These are phyloP conservation scores for Pelecanus crispus DNA, from an alignment of 2,113 vertebrate genomes.

Conservation along the genomic window DNA sequence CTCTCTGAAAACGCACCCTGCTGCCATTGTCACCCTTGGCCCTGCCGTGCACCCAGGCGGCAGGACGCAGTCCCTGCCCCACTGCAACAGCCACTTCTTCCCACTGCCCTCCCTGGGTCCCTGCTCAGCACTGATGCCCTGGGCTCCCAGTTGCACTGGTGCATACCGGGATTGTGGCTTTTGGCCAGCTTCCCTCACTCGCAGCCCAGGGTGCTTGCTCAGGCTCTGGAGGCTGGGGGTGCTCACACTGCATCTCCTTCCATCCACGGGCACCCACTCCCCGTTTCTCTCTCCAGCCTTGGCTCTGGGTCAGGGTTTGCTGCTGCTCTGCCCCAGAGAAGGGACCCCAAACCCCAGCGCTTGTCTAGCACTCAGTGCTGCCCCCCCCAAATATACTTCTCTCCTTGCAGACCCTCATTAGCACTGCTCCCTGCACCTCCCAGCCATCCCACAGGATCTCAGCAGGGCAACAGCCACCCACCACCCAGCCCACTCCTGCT, in stretches of 20 bases:
- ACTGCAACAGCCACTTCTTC: not conserved
- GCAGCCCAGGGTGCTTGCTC: fast-evolving
- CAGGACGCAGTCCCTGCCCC: not conserved
- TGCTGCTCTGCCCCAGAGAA: not conserved
- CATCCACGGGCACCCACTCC: not conserved
- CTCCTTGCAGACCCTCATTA: not conserved
- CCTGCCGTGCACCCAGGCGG: not conserved
- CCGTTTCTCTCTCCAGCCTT: not conserved
- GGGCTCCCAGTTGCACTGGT: not conserved
- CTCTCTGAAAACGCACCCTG: not conserved
- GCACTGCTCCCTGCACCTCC: not conserved
- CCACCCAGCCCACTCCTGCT: not conserved
- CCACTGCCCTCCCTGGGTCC: not conserved
- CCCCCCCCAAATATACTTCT: not conserved
- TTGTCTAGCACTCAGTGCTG: not conserved
- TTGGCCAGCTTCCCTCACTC: not conserved
- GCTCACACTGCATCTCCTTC: not conserved
- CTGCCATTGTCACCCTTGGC: not conserved
- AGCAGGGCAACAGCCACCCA: not conserved
- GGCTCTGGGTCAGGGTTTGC: not conserved
- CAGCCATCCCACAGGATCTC: not conserved
- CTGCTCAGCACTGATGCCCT: not conserved
- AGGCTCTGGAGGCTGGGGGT: not conserved
- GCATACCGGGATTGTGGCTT: not conserved
- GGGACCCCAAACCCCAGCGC: not conserved